Base-by-base conservation (phyloP, 2,113 vertebrate species). In the Dasyprocta punctata region DNA sequence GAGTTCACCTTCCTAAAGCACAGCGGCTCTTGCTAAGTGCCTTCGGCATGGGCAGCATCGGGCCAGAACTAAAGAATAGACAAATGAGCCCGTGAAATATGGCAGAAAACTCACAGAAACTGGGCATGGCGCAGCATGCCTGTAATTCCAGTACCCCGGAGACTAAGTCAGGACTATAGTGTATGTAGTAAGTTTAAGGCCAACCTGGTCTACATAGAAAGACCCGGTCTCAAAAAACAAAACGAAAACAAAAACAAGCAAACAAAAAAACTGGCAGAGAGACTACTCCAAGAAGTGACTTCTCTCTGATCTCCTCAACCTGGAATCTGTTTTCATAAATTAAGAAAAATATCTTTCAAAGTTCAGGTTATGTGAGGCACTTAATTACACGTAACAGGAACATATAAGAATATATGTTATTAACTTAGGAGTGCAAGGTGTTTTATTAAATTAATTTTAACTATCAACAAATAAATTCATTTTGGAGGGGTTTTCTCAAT, bases 291-390 rank as follows among this genome's bases (percentile, higher is more conserved):
- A 75, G 38, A 75, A 44, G 38, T 65, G 13, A 71, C 38, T 94
- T 92, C 63, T 60, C 41, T 56, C 13, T 87, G n/a, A 63, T 30
- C 58, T 90, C 56, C 4, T 73, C 44, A 77, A 14, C 30, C 28
- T 28, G 56, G 77, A 33, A 38, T 88, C 56, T 92, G 41, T 88
- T 67, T 88, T 81, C 78, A 54, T 87, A 86, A 86, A 65, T 30
- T 65, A 60, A 67, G 85, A 33, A 86, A 71, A 96, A 69, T 44
- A 54, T 20, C 56, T 94, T 65, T 86, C 47, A 33, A 96, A 89
- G 78, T 60, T 92, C 36, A 77, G 73, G 67, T 86, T 92, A 83
- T 47, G 33, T 22, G 49, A 96, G 33, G 38, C 33, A 84, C 69
- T 67, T 81, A 85, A 88, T 67, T 75, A 67, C 4, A 77, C 17